Base-by-base conservation (phyloP, 2,797 vertebrate genomes). In the Acrossocheilus wenchowensis region DNA sequence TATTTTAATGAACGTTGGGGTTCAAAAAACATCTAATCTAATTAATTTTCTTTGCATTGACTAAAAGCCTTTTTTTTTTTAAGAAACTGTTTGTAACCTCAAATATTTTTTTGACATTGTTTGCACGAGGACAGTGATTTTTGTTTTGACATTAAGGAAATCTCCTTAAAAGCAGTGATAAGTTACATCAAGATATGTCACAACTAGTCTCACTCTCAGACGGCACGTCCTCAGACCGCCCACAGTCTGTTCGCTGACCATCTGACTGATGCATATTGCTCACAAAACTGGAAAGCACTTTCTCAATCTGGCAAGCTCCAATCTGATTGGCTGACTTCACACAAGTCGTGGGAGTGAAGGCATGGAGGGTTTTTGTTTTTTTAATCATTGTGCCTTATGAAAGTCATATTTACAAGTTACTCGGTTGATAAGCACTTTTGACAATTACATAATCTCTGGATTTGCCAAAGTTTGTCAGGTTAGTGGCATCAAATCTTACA, bases 181-280 rank as follows among this genome's bases (percentile, higher is more conserved):
- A 84, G 60, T 77, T 68, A 52, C 45, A 84, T 77, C n/a, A 77
- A 39, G 62, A 50, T 50, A 60, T 64, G n/a, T 79, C 36, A 41
- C 78, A 64, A 45, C 57, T 64, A 64, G n/a, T 43, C n/a, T 45
- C 78, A 79, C n/a, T 79, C 57, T 79, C 57, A 79, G 78, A 79
- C n/a, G 15, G 23, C 75, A 71, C 4, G 57, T 79, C 57, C 39
- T 79, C 78, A 79, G 39, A 45, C 21, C 9, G 39, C 78, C 78
- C 57, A 79, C 78, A 79, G 78, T 79, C 78, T 79, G 78, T 79
- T 79, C 15, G 15, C 78, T 79, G 57, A 79, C 78, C 78, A 79
- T 79, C 78, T 64, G 78, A 79, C 78, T 68, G 79, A 81, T 81
- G 43, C 79, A 81, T 81, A 66, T 81, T 81, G 79, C 43, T 81